Base-by-base conservation (phyloP, 2,113 vertebrate genomes). In the Psophia crepitans region DNA sequence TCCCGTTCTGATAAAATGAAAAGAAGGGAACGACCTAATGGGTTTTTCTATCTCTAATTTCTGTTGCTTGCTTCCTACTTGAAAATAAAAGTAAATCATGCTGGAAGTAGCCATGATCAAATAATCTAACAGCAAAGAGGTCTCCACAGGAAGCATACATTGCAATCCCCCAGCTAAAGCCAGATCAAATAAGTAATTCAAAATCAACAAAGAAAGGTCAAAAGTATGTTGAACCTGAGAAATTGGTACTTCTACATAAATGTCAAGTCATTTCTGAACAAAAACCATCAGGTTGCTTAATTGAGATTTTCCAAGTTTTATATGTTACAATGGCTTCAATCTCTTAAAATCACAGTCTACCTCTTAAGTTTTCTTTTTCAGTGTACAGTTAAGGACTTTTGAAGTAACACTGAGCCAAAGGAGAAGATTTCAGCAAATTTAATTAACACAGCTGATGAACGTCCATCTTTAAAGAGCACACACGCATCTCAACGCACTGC, bases 401-500 rank as follows among this genome's bases (percentile, higher is more conserved):
- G 19, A 65, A 58, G 9, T 26, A 77, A 74, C 5, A 46, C 1
- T 24, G 11, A 75, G 15, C 21, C 61, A 71, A 78, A 79, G 10
- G 21, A 57, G 27, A 74, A 44, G 20, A 63, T 85, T 74, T 84
- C 30, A 43, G 6, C 57, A 64, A 30, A 46, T 89, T 68, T 65
- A 88, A 53, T 69, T 76, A 64, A 3, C 12, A 41, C 12, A 61
- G 8, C 7, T 61, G 37, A 37, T 70, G 35, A 70, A 61, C 20
- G 61, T 23, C 28, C 9, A 8, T 35, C 66, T 87, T 88, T 65
- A 48, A 84, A 81, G 11, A 41, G 48, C 20, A 14, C 1, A 1
- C 5, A 48, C 0, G 1, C 11, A 28, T 37, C 14, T 73, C 37
- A 60, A 23, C 3, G 4, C 4, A 30, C 9, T 18, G 9, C 14